Base-by-base conservation (phyloP, 2,888 invertebrate species). In the Mimas tiliae region DNA sequence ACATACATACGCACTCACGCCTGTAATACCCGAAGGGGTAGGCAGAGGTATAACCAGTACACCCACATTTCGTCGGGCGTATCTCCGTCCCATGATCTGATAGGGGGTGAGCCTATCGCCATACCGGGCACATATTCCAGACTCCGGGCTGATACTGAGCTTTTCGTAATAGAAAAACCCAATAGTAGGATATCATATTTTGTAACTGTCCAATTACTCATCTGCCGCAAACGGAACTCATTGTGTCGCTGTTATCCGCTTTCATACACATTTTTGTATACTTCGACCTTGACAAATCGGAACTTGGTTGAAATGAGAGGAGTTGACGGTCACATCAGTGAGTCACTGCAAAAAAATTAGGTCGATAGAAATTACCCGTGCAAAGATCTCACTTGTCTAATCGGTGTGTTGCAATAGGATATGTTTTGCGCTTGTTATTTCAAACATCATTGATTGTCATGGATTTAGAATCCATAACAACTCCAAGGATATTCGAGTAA, bases 181-280 rank as follows among this genome's bases (percentile, higher is more conserved):
- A n/a, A n/a, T n/a, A n/a, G n/a, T n/a, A n/a, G n/a, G n/a, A n/a
- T n/a, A n/a, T 21, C 8, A 8, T n/a, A 53, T 34, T 53, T 53
- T 16, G 33, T 42, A 42, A 51, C 14, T 52, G 42, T 21, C 11
- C 48, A 65, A 58, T 65, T 65, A 65, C 65, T 58, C 58, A 65
- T 58, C 58, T 1, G 19, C 45, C 21, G 52, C 58, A 58, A 48
- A 48, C 65, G 58, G 58, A 55, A 65, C 70, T 73, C 66, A 65
- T 69, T 70, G 69, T 76, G 65, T 70, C 62, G 67, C 72, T 87
- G 85, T 86, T 38, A 38, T 72, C 87, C 85, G 84, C 80, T 76
- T 83, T 82, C 78, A 75, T 82, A 74, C 68, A 73, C 71, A 68
- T 69, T 70, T 70, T 68, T 52, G 69, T 16, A 42, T 69, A 65